Evolutionary conservation across 2,888 invertebrate genomes (phyloP).

Genomic region (Dione juno): DNA sequence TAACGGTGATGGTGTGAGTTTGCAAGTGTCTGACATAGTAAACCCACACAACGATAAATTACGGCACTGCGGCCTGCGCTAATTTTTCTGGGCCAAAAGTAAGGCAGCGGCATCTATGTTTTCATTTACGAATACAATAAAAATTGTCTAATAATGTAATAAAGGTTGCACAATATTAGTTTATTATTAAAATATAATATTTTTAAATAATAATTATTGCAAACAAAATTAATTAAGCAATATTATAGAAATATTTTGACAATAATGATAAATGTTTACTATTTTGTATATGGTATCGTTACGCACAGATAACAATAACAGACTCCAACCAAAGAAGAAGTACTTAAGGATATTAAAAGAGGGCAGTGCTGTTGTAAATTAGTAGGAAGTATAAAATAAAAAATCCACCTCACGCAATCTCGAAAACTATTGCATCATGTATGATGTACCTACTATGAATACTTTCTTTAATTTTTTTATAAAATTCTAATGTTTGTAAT

Average conservation of each 20-base stretch:
- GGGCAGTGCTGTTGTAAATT: not conserved
- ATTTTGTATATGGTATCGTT: not conserved
- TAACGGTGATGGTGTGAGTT: slow-evolving; percentile 40
- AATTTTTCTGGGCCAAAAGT: slow-evolving; percentile 50
- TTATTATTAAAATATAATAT: no score
- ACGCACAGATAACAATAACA: not conserved
- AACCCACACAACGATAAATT: slow-evolving; percentile 52
- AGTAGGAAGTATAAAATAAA: no score
- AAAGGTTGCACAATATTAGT: not conserved
- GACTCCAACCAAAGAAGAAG: not conserved
- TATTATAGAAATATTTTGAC: not conserved
- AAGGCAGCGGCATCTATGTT: slow-evolving; percentile 54
- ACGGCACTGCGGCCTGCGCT: slow-evolving; percentile 52
- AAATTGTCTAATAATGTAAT: slow-evolving; percentile 38
- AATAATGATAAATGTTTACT: not conserved
- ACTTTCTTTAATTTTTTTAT: no score
- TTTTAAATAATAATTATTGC: no score
- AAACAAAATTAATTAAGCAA: not conserved
- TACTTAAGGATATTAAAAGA: not conserved
- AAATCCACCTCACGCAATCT: no score
- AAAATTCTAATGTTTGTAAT: no score
- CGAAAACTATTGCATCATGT: no score
- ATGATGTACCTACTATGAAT: no score
- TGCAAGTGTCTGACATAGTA: slow-evolving; percentile 33
- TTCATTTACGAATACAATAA: not conserved